Evolutionary conservation across 2,888 invertebrate species (phyloP).

Genomic region (Epirrita christyi): DNA sequence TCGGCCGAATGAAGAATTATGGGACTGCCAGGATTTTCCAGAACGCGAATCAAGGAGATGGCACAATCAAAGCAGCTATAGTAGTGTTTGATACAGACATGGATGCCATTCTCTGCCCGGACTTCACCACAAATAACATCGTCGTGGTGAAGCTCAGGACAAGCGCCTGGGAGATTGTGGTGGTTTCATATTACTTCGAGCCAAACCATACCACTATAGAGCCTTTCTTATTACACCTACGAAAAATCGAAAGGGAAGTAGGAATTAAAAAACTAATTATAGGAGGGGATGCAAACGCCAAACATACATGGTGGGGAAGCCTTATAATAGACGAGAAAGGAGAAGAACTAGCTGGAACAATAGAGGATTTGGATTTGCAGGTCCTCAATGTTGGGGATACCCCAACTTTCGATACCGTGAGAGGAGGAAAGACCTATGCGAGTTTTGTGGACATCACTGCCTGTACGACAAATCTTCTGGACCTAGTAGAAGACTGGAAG

Average conservation of each 20-base stretch:
- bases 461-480: conserved; percentile 28
- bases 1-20: too few species aligned
- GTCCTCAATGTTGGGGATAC: conserved; percentile 39
- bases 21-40: too few species aligned
- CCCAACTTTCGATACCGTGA: conserved; percentile 41
- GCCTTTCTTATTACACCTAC: conserved; percentile 23
- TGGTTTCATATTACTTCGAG: too few species aligned
- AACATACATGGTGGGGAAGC: conserved; percentile 37
- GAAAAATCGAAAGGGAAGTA: not conserved
- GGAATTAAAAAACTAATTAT: conserved; percentile 1
- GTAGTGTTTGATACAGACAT: too few species aligned
- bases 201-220: not conserved
- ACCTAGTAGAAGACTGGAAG: conserved; percentile 17
- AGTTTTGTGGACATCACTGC: conserved; percentile 17
- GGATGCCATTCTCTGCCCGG: too few species aligned
- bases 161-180: too few species aligned
- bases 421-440: conserved; percentile 19
- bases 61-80: too few species aligned
- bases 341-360: too few species aligned
- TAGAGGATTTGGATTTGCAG: conserved; percentile 26
- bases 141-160: too few species aligned
- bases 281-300: conserved; percentile 35
- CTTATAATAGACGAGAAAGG: not conserved
- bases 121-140: too few species aligned
- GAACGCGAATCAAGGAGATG: too few species aligned